Evolutionary conservation across 1,140 invertebrate species (phyloP), one percentile per base, ranked within the genome.

Genomic region (Diuraphis noxia): DNA sequence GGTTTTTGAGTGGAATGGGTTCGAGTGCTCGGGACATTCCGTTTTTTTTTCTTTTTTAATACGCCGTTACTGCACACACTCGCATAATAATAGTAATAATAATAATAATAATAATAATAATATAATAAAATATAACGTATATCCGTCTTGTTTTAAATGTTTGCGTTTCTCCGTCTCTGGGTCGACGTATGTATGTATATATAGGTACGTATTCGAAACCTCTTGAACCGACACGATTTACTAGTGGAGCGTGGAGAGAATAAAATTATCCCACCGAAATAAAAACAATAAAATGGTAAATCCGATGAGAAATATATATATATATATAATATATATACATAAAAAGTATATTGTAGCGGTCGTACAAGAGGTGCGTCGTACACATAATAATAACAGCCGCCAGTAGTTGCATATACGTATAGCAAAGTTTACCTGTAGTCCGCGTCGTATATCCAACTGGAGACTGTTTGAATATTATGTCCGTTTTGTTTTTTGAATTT

Each of bases 211-310:
- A 41, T n/a, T 6, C 81, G 43, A 91, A 91, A 91, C 89, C 89
- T 91, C 89, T 91, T 91, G 89, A 91, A 91, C 89, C 89, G 89
- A 91, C 89, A 91, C 89, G 89, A 91, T 91, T 91, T 91, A 91
- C 89, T 81, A 91, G 72, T 40, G 89, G 77, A 82, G 77, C 89
- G 89, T 52, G 89, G 89, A 79, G 43, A 91, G 89, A 91, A 91
- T 82, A 91, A 91, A 91, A 91, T 91, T 91, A 91, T 91, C 89
- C 89, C 89, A 91, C 77, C 72, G 63, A 77, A 49, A 91, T 81
- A 81, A 79, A 91, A 91, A 91, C 89, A 91, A 91, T 91, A 91
- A 81, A 91, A 91, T 91, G 38, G 56, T 90, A 77, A 90, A 90
- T 34, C 41, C 41, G n/a, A 90, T 41, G 36, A 77, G 10, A 21